These are phyloP conservation scores for Cottus gobio DNA, from an alignment of 2,113 vertebrate species.

Conservation along the genomic window DNA sequence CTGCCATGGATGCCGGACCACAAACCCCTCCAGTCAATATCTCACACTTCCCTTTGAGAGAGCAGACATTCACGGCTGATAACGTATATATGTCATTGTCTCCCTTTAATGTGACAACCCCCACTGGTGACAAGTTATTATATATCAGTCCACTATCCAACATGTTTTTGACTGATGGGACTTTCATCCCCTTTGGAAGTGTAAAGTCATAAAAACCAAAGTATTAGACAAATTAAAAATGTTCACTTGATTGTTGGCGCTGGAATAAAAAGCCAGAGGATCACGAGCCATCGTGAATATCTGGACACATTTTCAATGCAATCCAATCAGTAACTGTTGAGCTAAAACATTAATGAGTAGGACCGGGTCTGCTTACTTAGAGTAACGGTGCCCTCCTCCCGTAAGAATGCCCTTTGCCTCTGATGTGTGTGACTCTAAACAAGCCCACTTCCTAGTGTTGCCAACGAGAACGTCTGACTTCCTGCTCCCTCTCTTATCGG, in stretches of 20 bases:
- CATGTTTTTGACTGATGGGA: neutral
- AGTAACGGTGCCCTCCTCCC: conserved; percentile 3
- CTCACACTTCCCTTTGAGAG: neutral
- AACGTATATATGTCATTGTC: neutral
- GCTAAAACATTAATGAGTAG: neutral
- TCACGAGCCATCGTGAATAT: neutral
- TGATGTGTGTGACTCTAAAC: conserved; percentile 30
- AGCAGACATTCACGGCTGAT: neutral
- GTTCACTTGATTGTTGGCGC: neutral
- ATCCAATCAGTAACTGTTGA: neutral
- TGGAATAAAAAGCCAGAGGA: neutral
- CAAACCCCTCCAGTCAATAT: neutral
- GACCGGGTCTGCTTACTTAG: too few relatives aligned
- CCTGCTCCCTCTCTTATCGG: conserved; percentile 57
- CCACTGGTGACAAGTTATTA: neutral
- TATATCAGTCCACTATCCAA: neutral
- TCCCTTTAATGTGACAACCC: neutral
- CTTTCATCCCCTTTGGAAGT: neutral
- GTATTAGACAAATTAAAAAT: neutral
- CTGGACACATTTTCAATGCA: neutral
- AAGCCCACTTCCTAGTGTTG: conserved; percentile 44
- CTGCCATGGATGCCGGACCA: neutral
- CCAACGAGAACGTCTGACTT: conserved; percentile 53
- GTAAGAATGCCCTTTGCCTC: conserved; percentile 7
- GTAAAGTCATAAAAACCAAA: neutral